phyloP scores from a whole-genome alignment of 2,113 vertebrate species.

The Myrmophylax atrothorax region DNA sequence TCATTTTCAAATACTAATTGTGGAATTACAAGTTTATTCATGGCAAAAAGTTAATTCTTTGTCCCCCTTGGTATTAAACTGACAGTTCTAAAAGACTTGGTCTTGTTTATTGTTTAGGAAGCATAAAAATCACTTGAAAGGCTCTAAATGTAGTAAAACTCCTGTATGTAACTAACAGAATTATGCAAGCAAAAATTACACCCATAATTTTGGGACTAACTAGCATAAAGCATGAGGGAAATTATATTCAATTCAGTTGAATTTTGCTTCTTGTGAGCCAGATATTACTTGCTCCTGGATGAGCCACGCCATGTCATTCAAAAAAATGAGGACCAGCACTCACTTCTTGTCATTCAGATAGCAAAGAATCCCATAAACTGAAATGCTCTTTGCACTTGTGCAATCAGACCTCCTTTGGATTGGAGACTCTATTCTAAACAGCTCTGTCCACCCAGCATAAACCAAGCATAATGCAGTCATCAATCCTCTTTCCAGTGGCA shows the following conservation, averaged over 20 bases:
- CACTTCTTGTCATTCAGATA: background rate
- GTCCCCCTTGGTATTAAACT: slow-evolving; percentile 4
- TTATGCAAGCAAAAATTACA: background rate
- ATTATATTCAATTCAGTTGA: background rate
- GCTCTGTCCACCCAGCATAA: background rate
- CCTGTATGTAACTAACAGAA: background rate
- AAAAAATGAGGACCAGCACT: background rate
- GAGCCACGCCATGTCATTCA: background rate
- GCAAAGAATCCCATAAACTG: background rate
- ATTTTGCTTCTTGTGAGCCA: background rate
- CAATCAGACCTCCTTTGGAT: background rate
- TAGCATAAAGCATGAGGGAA: background rate
- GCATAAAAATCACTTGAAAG: background rate
- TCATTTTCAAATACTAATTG: slow-evolving; percentile 49
- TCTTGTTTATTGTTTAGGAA: slow-evolving; percentile 11
- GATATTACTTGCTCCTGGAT: background rate
- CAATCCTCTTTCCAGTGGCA: background rate
- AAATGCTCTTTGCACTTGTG: background rate
- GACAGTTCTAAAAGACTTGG: slow-evolving; percentile 6
- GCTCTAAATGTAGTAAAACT: background rate
- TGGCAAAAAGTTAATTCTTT: slow-evolving; percentile 66
- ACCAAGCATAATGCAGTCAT: background rate
- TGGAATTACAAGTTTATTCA: slow-evolving; percentile 29
- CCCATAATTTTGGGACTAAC: background rate
- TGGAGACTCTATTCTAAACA: background rate